A percentile compares a stretch with the other conserved stretches of the same genome.
Evolutionary conservation across 2,888 invertebrate genomes (phyloP).

Genomic region (Patella ulyssiponensis): DNA sequence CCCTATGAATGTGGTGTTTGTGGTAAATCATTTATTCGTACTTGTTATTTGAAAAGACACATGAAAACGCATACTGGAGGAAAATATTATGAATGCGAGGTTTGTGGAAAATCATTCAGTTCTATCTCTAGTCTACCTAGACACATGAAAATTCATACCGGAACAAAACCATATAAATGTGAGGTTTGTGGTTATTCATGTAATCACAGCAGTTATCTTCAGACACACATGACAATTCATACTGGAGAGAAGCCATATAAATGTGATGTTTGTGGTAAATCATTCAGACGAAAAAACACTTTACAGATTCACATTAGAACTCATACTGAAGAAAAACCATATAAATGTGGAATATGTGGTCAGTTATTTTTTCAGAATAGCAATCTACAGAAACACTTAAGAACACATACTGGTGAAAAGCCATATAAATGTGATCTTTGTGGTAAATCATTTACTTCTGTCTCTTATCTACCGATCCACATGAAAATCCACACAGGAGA

Average conservation of each 20-base stretch:
- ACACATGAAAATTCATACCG: not conserved
- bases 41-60: not conserved
- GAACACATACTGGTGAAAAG: not conserved
- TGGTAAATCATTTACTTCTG: not conserved
- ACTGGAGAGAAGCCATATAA: not conserved
- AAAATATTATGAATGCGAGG: not conserved
- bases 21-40: not conserved
- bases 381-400: not conserved
- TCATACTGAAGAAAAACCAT: not conserved
- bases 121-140: not conserved
- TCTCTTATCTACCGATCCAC: not conserved
- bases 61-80: not conserved
- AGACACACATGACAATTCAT: not conserved
- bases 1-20: not conserved
- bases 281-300: not conserved
- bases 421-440: constrained; percentile 1
- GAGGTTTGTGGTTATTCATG: not conserved
- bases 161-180: not conserved
- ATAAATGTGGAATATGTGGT: not conserved
- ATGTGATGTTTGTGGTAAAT: not conserved
- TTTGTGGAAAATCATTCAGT: not conserved
- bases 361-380: not conserved
- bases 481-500: not conserved
- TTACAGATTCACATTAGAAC: not conserved
- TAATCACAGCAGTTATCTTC: not conserved